Conservation (phyloP, 2,797 vertebrate species). For the Ptychadena robeensis region DNA sequence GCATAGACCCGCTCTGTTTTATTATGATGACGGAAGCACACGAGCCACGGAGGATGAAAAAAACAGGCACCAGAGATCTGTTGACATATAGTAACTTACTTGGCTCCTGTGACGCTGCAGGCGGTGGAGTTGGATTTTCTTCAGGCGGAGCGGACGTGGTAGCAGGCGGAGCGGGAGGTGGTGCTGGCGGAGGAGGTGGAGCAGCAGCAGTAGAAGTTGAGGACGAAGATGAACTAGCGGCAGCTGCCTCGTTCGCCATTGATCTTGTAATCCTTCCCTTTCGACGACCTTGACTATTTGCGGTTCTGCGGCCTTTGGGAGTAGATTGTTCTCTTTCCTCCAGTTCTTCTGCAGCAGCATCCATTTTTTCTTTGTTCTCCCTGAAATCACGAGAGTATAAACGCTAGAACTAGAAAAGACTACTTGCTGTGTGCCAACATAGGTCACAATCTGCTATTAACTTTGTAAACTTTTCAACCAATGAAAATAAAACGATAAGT, state of each 20-base stretch:
- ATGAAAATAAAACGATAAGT: no score
- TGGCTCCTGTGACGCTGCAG: constrained; percentile 35
- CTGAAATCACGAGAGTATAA: no score
- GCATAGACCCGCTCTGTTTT: neutral
- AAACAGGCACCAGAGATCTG: no score
- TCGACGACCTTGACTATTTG: constrained; percentile 95
- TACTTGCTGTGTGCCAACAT: no score
- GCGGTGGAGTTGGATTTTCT: constrained; percentile 7
- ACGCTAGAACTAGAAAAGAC: no score
- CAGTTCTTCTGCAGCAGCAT: constrained; percentile 86
- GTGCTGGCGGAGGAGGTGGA: constrained; percentile 66
- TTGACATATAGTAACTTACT: constrained; percentile 14
- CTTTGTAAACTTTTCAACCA: no score
- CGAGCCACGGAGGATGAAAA: neutral
- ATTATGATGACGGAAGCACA: neutral
- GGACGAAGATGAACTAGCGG: constrained; percentile 71
- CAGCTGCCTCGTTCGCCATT: constrained; percentile 95
- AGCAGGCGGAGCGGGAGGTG: constrained; percentile 51
- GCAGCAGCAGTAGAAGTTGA: neutral
- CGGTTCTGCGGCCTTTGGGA: constrained; percentile 94
- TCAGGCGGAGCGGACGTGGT: constrained; percentile 14
- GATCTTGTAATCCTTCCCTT: constrained; percentile 97
- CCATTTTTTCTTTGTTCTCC: constrained; percentile 92
- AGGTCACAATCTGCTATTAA: no score
- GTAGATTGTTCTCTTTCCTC: constrained; percentile 93